These are phyloP conservation scores for Philaethria dido DNA, from an alignment of 2,888 invertebrate genomes.

Conservation along the genomic window DNA sequence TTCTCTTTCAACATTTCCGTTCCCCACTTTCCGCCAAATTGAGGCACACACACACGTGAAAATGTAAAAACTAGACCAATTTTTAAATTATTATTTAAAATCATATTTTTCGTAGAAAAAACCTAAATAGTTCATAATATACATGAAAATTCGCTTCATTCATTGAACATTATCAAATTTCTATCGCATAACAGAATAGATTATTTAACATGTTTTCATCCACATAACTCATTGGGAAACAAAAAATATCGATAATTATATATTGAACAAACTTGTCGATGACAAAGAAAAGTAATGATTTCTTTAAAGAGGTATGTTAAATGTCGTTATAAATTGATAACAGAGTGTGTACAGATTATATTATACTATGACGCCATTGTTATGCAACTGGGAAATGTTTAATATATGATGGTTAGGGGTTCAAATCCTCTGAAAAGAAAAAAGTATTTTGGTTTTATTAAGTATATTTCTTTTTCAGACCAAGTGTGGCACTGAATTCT, in stretches of 20 bases:
- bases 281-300: not conserved
- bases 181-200: not conserved
- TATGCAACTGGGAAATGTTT: not conserved
- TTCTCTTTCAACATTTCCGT: too few species aligned
- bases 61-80: too few species aligned
- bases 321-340: not conserved
- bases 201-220: not conserved
- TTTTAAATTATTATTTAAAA: too few species aligned
- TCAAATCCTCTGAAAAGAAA: not conserved
- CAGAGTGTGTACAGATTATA: not conserved
- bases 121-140: too few species aligned
- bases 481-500: too few species aligned
- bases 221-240: not conserved
- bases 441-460: too few species aligned
- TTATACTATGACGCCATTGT: not conserved
- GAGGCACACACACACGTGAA: too few species aligned
- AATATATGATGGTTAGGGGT: not conserved
- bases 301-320: not conserved
- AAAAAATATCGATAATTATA: not conserved
- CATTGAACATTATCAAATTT: too few species aligned
- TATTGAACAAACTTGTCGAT: not conserved
- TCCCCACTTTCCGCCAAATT: too few species aligned
- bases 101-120: too few species aligned
- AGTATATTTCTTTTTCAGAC: too few species aligned
- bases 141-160: too few species aligned